Evolutionary conservation across 2,113 vertebrate species (phyloP).

Genomic region (Odontesthes bonariensis): DNA sequence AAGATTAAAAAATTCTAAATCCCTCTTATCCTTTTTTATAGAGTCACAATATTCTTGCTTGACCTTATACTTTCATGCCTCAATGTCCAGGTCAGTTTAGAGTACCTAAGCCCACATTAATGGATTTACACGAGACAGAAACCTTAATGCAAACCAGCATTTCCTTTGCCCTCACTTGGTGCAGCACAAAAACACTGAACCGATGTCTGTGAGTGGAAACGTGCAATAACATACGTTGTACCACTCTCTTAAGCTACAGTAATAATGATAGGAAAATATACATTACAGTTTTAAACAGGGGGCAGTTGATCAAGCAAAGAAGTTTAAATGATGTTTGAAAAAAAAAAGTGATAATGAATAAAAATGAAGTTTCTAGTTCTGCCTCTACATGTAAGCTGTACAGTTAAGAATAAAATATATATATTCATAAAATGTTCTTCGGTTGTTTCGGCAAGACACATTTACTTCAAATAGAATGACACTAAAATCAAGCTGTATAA

Average conservation of each 20-base stretch:
- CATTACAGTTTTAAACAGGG: conserved; percentile 32
- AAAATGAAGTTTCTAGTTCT: conserved; percentile 1
- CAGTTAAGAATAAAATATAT: conserved; percentile 8
- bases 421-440: conserved; percentile 7
- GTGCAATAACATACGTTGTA: neutral
- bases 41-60: conserved; percentile 49
- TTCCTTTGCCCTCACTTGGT: conserved; percentile 15
- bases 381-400: neutral
- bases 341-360: conserved; percentile 4
- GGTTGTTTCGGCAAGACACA: conserved; percentile 20
- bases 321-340: conserved; percentile 1
- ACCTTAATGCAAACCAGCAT: conserved; percentile 86
- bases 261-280: conserved; percentile 30
- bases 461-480: conserved; percentile 33
- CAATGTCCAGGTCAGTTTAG: conserved; percentile 58
- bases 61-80: conserved; percentile 20
- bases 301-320: conserved; percentile 14
- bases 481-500: conserved; percentile 32
- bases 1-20: conserved; percentile 16
- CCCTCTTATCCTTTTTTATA: conserved; percentile 6
- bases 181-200: conserved; percentile 30
- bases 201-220: conserved; percentile 25
- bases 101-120: conserved; percentile 71
- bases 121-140: conserved; percentile 76
- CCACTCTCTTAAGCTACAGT: conserved; percentile 27